Evolutionary conservation across 2,113 vertebrate species (phyloP).

Genomic region (Pongo pygmaeus): DNA sequence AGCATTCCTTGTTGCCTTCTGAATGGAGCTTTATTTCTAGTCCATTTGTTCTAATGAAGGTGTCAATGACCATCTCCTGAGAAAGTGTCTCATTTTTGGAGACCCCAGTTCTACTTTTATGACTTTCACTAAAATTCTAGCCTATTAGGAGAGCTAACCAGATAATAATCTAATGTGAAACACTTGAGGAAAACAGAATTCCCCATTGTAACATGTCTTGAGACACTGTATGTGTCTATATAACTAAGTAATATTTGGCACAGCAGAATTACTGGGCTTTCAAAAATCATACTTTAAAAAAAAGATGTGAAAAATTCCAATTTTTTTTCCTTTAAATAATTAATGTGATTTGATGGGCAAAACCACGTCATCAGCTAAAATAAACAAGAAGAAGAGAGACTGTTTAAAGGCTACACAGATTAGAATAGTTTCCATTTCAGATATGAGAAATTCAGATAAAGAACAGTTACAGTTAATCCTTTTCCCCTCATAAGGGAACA

Average conservation of each 20-base stretch:
- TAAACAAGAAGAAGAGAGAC: neutral
- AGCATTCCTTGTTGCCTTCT: neutral
- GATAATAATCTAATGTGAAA: neutral
- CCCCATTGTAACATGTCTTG: neutral
- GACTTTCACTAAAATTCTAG: constrained; percentile 22
- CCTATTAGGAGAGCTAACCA: neutral
- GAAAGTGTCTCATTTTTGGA: neutral
- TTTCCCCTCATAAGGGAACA: constrained; percentile 48
- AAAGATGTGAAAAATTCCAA: neutral
- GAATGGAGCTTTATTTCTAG: constrained; percentile 16
- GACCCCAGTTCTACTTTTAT: neutral
- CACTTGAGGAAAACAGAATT: neutral
- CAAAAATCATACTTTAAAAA: neutral
- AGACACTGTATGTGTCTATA: neutral
- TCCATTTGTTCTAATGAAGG: neutral
- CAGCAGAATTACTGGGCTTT: neutral
- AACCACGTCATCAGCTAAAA: constrained; percentile 35
- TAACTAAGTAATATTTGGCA: neutral
- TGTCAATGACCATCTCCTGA: neutral
- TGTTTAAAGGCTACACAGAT: constrained; percentile 18
- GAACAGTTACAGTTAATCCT: constrained; percentile 62
- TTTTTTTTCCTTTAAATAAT: constrained; percentile 27
- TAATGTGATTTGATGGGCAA: constrained; percentile 22
- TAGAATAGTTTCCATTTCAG: constrained; percentile 55
- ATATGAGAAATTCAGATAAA: constrained; percentile 50